Evolutionary conservation across 1,140 invertebrate genomes (phyloP).

Genomic region (Drosophila ananassae): DNA sequence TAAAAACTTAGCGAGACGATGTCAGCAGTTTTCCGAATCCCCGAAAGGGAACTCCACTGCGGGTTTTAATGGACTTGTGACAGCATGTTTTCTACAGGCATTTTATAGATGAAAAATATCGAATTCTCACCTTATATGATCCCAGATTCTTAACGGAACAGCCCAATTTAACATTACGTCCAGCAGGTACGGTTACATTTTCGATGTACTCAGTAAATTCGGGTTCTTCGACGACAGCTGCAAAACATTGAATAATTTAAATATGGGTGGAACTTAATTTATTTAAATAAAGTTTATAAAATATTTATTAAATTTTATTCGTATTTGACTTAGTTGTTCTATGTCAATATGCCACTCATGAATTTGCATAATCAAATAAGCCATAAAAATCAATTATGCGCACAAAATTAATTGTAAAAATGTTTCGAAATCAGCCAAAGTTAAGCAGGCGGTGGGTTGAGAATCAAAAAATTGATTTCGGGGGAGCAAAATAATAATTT

Average conservation of each 20-base stretch:
- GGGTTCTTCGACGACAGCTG: slow-evolving; percentile 88
- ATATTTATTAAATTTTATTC: slow-evolving; percentile 42
- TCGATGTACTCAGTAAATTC: slow-evolving; percentile 89
- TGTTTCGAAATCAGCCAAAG: slow-evolving; percentile 6
- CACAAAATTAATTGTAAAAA: slow-evolving; percentile 57
- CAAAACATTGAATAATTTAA: slow-evolving; percentile 24
- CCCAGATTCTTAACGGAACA: slow-evolving; percentile 96
- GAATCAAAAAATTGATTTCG: slow-evolving; percentile 26
- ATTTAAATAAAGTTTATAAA: slow-evolving; percentile 53
- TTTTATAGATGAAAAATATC: neutral
- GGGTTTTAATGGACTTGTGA: slow-evolving; percentile 1
- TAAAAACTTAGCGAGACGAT: slow-evolving; percentile 34
- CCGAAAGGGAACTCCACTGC: neutral
- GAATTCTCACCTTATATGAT: slow-evolving; percentile 89
- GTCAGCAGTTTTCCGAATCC: slow-evolving; percentile 32
- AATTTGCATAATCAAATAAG: slow-evolving; percentile 65
- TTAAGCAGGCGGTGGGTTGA: neutral
- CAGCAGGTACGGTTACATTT: slow-evolving; percentile 90
- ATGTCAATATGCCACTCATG: slow-evolving; percentile 28
- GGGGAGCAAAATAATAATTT: slow-evolving; percentile 47
- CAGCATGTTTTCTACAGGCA: neutral
- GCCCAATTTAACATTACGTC: slow-evolving; percentile 93
- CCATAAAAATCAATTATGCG: slow-evolving; percentile 61
- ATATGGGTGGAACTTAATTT: neutral
- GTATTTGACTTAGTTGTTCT: slow-evolving; percentile 31